These are phyloP conservation scores for Drosophila lacicola DNA, from an alignment of 2,888 invertebrate species.

Conservation along the genomic window DNA sequence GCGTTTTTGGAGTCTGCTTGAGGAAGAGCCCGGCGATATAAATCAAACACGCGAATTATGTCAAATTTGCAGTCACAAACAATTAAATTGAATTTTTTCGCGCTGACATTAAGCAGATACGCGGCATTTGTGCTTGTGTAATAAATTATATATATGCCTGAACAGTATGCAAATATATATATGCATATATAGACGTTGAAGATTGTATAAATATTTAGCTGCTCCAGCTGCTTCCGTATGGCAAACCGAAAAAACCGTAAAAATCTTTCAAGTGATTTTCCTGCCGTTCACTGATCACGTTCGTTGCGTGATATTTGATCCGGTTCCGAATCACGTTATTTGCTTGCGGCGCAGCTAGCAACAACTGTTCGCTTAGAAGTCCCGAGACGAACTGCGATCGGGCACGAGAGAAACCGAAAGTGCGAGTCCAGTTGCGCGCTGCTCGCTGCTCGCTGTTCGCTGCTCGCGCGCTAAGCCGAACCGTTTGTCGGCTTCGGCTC, in stretches of 20 bases:
- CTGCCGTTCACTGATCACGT: constrained; percentile 53
- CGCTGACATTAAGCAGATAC: constrained; percentile 69
- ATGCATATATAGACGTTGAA: background rate
- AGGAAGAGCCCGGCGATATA: constrained; percentile 28
- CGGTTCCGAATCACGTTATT: constrained; percentile 11
- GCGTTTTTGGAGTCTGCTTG: background rate
- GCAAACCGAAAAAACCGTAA: constrained; percentile 12
- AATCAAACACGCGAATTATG: constrained; percentile 70
- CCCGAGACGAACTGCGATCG: constrained; percentile 71
- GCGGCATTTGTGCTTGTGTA: constrained; percentile 41
- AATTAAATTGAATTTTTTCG: constrained; percentile 62
- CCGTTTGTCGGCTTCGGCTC: constrained; percentile 12
- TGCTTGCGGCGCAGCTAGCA: constrained; percentile 57
- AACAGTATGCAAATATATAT: constrained; percentile 5
- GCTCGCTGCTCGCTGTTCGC: constrained; percentile 4
- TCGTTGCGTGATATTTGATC: constrained; percentile 53
- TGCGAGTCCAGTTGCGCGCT: constrained; percentile 50
- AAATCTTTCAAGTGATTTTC: constrained; percentile 2
- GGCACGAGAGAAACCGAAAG: constrained; percentile 63
- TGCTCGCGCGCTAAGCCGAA: constrained; percentile 15
- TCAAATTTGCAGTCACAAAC: constrained; percentile 71
- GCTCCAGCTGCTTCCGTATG: constrained; percentile 63
- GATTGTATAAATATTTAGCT: constrained; percentile 35
- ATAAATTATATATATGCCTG: constrained; percentile 50
- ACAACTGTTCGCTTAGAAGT: constrained; percentile 70